phyloP scores from a whole-genome alignment of 2,113 vertebrate species.

The Leiothrix lutea region DNA sequence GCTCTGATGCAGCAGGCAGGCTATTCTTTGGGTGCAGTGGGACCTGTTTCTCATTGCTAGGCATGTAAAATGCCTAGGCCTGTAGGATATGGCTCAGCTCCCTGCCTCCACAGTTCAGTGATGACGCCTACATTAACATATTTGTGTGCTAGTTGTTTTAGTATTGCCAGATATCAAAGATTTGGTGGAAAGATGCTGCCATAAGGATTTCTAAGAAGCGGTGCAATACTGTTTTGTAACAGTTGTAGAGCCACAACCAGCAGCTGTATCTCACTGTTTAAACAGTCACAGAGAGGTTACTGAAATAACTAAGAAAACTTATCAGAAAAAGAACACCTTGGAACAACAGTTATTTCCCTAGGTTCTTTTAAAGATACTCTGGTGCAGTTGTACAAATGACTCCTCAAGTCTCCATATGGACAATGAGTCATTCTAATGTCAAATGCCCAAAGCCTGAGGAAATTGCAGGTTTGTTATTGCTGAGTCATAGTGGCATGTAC shows the following conservation, averaged over 20 bases:
- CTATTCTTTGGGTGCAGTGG: not conserved
- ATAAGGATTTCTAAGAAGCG: not conserved
- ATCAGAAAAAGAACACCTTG: not conserved
- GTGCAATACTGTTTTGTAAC: not conserved
- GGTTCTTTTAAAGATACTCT: not conserved
- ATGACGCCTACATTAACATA: not conserved
- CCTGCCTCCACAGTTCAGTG: not conserved
- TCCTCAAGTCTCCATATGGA: not conserved
- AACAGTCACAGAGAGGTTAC: not conserved
- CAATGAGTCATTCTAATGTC: slow-evolving; percentile 51
- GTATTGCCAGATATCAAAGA: not conserved
- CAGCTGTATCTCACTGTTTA: not conserved
- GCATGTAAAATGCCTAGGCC: not conserved
- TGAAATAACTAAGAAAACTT: not conserved
- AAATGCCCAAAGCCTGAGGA: not conserved
- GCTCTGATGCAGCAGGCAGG: not conserved
- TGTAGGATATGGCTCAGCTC: not conserved
- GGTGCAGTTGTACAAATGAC: not conserved
- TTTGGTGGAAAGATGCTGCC: not conserved
- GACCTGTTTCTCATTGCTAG: not conserved
- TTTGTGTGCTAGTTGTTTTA: not conserved
- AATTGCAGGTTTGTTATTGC: not conserved
- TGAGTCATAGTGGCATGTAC: slow-evolving; percentile 3
- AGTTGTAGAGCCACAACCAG: not conserved
- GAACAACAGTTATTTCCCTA: not conserved